A percentile compares a stretch with the other conserved stretches of the same genome.
phyloP scores from a whole-genome alignment of 2,113 vertebrate species.

The Blennius ocellaris region DNA sequence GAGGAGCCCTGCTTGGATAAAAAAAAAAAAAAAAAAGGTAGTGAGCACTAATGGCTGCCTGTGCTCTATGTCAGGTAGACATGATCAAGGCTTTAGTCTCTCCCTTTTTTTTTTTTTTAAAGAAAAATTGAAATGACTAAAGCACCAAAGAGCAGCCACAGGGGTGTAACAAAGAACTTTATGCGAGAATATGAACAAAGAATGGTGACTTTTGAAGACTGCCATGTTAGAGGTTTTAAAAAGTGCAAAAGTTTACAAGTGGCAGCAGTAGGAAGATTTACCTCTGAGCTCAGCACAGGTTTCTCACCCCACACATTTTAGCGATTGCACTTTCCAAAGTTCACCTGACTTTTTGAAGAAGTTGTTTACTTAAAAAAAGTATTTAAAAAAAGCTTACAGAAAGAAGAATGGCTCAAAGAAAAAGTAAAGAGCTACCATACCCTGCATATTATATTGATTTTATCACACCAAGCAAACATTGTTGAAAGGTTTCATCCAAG shows the following conservation, averaged over 20 bases:
- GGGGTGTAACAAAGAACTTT: conserved; percentile 12
- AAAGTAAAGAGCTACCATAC: too few relatives aligned
- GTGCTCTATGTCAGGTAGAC: conserved; percentile 50
- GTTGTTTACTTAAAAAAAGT: background rate
- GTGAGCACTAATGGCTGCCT: conserved; percentile 38
- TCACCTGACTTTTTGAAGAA: background rate
- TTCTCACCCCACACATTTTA: background rate
- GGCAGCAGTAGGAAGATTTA: conserved; percentile 5
- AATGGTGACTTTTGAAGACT: conserved; percentile 36
- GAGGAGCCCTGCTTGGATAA: background rate
- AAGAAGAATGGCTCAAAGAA: background rate
- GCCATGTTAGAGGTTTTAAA: conserved; percentile 9
- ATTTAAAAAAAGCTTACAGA: background rate
- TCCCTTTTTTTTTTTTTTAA: background rate
- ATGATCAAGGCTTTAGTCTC: conserved; percentile 38
- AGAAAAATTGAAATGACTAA: background rate
- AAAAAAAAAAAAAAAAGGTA: conserved; percentile 16
- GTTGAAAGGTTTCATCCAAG: too few relatives aligned
- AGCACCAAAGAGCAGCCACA: conserved; percentile 27
- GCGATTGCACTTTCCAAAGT: background rate
- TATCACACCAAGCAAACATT: too few relatives aligned
- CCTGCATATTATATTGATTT: too few relatives aligned
- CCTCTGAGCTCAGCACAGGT: conserved; percentile 11
- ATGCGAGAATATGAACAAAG: conserved; percentile 42
- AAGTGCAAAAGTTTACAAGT: conserved; percentile 35